phyloP scores from a whole-genome alignment of 2,888 invertebrate genomes.

The Aphidius colemani region DNA sequence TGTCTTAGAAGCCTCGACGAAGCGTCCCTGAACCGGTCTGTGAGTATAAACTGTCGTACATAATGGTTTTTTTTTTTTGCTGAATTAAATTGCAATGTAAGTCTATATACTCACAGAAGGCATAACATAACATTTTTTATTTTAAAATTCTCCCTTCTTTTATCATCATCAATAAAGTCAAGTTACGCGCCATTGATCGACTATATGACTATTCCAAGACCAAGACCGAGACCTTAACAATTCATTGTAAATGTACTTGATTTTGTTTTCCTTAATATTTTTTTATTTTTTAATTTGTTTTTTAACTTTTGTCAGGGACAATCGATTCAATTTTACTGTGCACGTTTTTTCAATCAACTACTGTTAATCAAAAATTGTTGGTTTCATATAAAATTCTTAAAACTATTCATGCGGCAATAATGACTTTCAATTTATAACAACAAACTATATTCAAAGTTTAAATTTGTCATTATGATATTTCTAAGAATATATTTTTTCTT shows the following conservation, averaged over 20 bases:
- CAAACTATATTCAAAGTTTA: too few species aligned
- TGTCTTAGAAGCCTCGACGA: conserved; percentile 23
- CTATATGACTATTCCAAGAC: conserved; percentile 31
- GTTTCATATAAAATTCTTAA: too few species aligned
- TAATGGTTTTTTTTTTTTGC: conserved; percentile 5
- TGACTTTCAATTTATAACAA: too few species aligned
- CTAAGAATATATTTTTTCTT: too few species aligned
- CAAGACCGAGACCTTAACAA: conserved; percentile 40
- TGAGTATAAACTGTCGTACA: not conserved
- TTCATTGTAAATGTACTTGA: conserved; percentile 2
- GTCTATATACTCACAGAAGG: not conserved
- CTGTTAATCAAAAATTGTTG: too few species aligned
- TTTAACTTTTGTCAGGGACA: not conserved
- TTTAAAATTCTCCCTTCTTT: not conserved
- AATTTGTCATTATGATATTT: too few species aligned
- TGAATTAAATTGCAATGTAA: conserved; percentile 4
- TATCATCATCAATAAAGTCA: conserved; percentile 27
- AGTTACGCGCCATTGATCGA: conserved; percentile 38
- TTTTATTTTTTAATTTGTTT: conserved; percentile 1
- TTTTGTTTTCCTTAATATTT: not conserved
- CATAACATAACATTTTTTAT: conserved; percentile 33
- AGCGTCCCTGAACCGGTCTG: conserved; percentile 7
- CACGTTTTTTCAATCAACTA: too few species aligned
- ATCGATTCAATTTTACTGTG: too few species aligned
- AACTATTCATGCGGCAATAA: too few species aligned